A percentile compares a stretch with the other conserved stretches of the same genome.
Conservation (phyloP, 2,797 vertebrate species). For the Petrocephalus schoutedeni region DNA sequence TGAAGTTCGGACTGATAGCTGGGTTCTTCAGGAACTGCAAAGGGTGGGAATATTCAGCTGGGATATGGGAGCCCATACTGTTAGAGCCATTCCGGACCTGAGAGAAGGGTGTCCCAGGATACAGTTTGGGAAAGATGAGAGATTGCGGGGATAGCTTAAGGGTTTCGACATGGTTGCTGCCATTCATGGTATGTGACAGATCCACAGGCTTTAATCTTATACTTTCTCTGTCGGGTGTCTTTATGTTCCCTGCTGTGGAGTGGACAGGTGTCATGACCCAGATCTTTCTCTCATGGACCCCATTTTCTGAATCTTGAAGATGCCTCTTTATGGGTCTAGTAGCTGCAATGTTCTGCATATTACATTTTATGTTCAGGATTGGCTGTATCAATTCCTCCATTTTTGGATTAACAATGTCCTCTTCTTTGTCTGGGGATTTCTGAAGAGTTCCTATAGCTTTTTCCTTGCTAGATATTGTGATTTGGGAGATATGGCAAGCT, state of each 20-base stretch:
- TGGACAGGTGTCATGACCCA: conserved; percentile 82
- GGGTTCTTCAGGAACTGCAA: conserved; percentile 96
- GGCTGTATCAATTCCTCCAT: conserved; percentile 68
- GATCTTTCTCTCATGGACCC: conserved; percentile 80
- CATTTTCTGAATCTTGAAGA: conserved; percentile 70
- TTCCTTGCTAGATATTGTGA: conserved; percentile 70
- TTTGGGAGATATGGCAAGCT: conserved; percentile 80
- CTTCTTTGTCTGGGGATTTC: conserved; percentile 54
- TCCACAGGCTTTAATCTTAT: conserved; percentile 74
- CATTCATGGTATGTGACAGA: conserved; percentile 63
- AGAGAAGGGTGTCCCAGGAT: conserved; percentile 65
- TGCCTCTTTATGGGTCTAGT: conserved; percentile 74
- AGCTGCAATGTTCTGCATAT: conserved; percentile 64
- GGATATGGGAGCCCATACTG: conserved; percentile 67
- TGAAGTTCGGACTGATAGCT: conserved; percentile 82
- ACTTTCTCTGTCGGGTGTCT: conserved; percentile 61
- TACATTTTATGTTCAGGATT: conserved; percentile 67
- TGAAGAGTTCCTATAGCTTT: conserved; percentile 58
- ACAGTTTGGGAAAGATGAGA: conserved; percentile 72
- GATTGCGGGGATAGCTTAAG: conserved; percentile 74
- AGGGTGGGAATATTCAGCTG: conserved; percentile 75
- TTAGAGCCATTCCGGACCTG: conserved; percentile 55
- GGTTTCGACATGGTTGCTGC: conserved; percentile 67
- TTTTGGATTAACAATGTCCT: conserved; percentile 55
- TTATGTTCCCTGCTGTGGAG: conserved; percentile 55